A percentile compares a stretch with the other conserved stretches of the same genome.
These are phyloP conservation scores for Eristalinus sepulchralis DNA, from an alignment of 2,888 invertebrate species.

Conservation along the genomic window DNA sequence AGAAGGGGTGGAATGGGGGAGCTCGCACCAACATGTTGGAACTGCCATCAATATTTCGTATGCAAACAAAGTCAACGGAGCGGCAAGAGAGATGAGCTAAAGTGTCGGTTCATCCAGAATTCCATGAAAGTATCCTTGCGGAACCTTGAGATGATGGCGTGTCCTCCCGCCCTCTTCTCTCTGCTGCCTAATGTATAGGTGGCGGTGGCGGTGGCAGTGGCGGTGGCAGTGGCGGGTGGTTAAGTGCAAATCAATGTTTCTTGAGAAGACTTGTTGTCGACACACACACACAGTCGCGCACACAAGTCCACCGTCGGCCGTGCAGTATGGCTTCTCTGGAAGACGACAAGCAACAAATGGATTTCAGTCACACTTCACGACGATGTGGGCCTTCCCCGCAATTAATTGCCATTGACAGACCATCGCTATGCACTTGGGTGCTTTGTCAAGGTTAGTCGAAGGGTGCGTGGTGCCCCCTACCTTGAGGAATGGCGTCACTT, in stretches of 20 bases:
- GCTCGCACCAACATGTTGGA: not conserved
- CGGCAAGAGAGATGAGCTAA: slow-evolving; percentile 27
- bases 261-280: slow-evolving; percentile 7
- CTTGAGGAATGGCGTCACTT: not conserved
- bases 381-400: slow-evolving; percentile 17
- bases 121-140: slow-evolving; percentile 37
- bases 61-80: slow-evolving; percentile 7
- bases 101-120: slow-evolving; percentile 41
- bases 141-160: slow-evolving; percentile 36
- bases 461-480: slow-evolving; percentile 1
- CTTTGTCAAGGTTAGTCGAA: slow-evolving; percentile 50
- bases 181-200: slow-evolving; percentile 32
- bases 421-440: slow-evolving; percentile 54
- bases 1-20: not conserved
- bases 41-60: slow-evolving; percentile 5
- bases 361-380: slow-evolving; percentile 22
- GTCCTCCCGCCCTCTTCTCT: slow-evolving; percentile 31
- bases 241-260: slow-evolving; percentile 70
- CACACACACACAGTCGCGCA: not conserved
- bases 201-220: slow-evolving; percentile 1
- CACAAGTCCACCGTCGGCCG: not conserved
- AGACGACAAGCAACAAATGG: slow-evolving; percentile 55
- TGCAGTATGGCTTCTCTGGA: not conserved
- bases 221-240: slow-evolving; percentile 3
- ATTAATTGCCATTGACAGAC: slow-evolving; percentile 57